phyloP scores from a whole-genome alignment of 2,113 vertebrate species.

The Spea multiplicata region DNA sequence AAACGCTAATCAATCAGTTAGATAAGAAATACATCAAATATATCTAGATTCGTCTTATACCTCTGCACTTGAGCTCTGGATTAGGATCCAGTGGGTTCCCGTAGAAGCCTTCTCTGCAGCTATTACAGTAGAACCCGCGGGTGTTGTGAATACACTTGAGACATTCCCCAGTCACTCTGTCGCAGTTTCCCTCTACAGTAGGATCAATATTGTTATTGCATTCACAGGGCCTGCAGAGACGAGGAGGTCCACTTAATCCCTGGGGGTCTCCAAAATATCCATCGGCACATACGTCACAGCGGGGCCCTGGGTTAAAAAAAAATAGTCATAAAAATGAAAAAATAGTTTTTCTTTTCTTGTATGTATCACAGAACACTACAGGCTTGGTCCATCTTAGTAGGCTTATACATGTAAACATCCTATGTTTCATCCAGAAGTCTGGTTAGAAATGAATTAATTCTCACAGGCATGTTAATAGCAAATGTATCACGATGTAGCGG shows the following conservation, averaged over 20 bases:
- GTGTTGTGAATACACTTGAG: slow-evolving; percentile 91
- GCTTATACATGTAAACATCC: no score
- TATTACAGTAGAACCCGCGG: slow-evolving; percentile 78
- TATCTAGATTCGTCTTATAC: slow-evolving; percentile 53
- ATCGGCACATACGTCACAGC: slow-evolving; percentile 77
- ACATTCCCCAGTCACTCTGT: slow-evolving; percentile 79
- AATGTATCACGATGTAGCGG: no score
- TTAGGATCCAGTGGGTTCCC: slow-evolving; percentile 76
- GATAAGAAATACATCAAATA: not conserved
- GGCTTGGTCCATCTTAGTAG: no score
- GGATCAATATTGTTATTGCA: slow-evolving; percentile 76
- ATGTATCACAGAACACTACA: no score
- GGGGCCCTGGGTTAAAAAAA: slow-evolving; percentile 66
- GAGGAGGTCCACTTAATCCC: slow-evolving; percentile 55
- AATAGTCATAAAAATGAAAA: not conserved
- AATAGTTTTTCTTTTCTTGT: no score
- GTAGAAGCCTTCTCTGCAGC: slow-evolving; percentile 83
- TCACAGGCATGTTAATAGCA: no score
- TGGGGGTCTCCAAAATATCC: slow-evolving; percentile 82
- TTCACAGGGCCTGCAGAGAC: slow-evolving; percentile 71
- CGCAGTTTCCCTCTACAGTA: slow-evolving; percentile 80
- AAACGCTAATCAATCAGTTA: not conserved
- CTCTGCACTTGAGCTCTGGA: slow-evolving; percentile 69
- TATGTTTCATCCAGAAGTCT: no score
- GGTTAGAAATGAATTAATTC: no score